Evolutionary conservation across 2,113 vertebrate species (phyloP), one percentile per base, ranked within the genome.

Genomic region (Galbula dea): DNA sequence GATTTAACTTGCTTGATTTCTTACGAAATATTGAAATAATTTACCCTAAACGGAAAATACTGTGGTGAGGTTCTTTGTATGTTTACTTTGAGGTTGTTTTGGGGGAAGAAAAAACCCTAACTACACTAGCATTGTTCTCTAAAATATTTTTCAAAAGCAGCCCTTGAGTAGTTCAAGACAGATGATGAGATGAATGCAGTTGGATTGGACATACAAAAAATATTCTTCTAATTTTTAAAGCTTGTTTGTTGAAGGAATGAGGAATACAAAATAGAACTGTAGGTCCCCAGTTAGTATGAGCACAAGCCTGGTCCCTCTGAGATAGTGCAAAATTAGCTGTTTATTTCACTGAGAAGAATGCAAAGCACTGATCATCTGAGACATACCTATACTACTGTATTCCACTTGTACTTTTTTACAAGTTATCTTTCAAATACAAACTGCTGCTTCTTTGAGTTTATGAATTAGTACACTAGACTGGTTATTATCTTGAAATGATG

Each of bases 61-160:
- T 46, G 16, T 9, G 18, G 26, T 57, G 30, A 67, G n/a, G 23
- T 73, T 73, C 4, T 1, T 65, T 43, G 2, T 75, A 7, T 58
- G 26, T 58, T 58, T 66, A 8, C 37, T 69, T 76, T 16, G 16
- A 62, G 37, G 34, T 8, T 43, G 20, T 41, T 29, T 7, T 24
- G 6, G 7, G 8, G 12, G 4, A 1, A 17, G 4, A 11, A 13
- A 36, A 37, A 2, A 1, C 5, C 23, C 16, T 24, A 30, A n/a
- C n/a, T n/a, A n/a, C n/a, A n/a, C n/a, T n/a, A n/a, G n/a, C n/a
- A 30, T 59, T 24, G 17, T 51, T 39, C 27, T 80, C 54, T 67
- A 8, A 73, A 83, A 66, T 67, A 36, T n/a, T 83, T 95, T 92
- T 88, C 24, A 36, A 34, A 85, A 79, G 18, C 15, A 45, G 17